Conservation (phyloP, 2,797 vertebrate species). For the Protosalanx chinensis region DNA sequence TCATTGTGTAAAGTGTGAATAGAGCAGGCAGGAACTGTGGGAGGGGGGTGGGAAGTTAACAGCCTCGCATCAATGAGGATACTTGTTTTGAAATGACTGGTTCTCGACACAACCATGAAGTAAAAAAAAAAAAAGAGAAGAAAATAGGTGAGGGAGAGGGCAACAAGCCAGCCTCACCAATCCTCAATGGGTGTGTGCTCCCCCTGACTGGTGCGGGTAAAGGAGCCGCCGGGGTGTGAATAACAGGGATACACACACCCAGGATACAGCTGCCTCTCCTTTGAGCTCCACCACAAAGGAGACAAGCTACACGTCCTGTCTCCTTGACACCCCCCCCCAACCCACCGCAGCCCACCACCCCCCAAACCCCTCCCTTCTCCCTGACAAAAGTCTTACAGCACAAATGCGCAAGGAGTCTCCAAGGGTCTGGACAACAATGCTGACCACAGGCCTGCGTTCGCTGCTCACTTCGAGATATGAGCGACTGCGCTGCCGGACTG, state of each 20-base stretch:
- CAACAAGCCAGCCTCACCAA: constrained; percentile 40
- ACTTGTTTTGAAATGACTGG: constrained; percentile 25
- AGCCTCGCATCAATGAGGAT: constrained; percentile 23
- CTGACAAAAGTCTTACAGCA: constrained; percentile 22
- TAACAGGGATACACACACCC: constrained; percentile 50
- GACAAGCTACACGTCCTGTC: constrained; percentile 33
- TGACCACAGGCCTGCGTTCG: background rate
- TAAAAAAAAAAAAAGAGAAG: constrained; percentile 22
- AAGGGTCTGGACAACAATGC: constrained; percentile 17
- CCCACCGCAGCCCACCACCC: constrained; percentile 11
- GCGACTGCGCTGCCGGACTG: no score
- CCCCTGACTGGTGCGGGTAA: constrained; percentile 53
- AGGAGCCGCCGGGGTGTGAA: constrained; percentile 63
- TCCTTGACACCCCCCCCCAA: constrained; percentile 7
- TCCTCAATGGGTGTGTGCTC: constrained; percentile 42
- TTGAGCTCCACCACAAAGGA: constrained; percentile 33
- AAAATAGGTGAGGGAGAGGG: constrained; percentile 10
- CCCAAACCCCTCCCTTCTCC: background rate
- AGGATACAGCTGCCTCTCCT: constrained; percentile 60
- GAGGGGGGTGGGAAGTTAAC: constrained; percentile 34
- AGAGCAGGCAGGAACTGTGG: constrained; percentile 25
- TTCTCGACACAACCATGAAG: constrained; percentile 25
- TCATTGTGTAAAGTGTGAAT: constrained; percentile 22
- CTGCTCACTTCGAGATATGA: background rate
- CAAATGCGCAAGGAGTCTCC: constrained; percentile 37